Evolutionary conservation across 2,113 vertebrate species (phyloP).

Genomic region (Orthochromis indermauri): DNA sequence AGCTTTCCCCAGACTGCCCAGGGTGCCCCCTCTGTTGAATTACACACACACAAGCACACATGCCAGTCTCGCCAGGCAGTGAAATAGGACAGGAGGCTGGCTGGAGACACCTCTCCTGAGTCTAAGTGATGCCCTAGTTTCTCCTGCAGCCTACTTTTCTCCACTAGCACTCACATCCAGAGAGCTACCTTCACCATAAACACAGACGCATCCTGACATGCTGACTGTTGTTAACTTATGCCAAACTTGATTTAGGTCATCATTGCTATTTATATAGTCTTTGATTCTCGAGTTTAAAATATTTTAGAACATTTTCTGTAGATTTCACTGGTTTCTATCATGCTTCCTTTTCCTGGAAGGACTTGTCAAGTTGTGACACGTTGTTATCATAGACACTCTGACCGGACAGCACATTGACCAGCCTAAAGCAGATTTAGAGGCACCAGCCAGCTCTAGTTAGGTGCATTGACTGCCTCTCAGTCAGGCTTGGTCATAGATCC

Average conservation of each 20-base stretch:
- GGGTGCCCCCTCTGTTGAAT: slow-evolving; percentile 36
- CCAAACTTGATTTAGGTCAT: not conserved
- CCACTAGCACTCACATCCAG: slow-evolving; percentile 21
- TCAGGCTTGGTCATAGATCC: slow-evolving; percentile 50
- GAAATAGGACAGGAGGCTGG: slow-evolving; percentile 64
- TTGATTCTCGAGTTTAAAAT: not conserved
- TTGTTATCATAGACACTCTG: not conserved
- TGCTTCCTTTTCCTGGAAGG: not conserved
- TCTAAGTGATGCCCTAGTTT: slow-evolving; percentile 58
- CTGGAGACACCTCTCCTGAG: slow-evolving; percentile 63
- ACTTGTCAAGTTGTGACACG: not conserved
- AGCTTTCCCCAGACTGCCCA: slow-evolving; percentile 36
- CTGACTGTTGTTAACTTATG: slow-evolving; percentile 1
- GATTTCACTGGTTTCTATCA: not conserved
- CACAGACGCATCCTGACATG: slow-evolving; percentile 28
- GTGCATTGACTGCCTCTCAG: slow-evolving; percentile 33
- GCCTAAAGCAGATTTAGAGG: slow-evolving; percentile 35
- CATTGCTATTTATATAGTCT: not conserved
- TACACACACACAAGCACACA: slow-evolving; percentile 17
- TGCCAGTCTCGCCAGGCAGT: slow-evolving; percentile 46
- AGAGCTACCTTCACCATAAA: slow-evolving; percentile 31
- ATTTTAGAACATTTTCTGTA: not conserved
- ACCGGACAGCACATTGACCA: not conserved
- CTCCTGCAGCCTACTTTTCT: slow-evolving; percentile 60
- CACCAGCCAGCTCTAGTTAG: slow-evolving; percentile 27